Percentiles rank a stretch among this genome's conserved stretches.
phyloP scores from a whole-genome alignment of 2,113 vertebrate genomes.

The Cochlearius cochlearius region DNA sequence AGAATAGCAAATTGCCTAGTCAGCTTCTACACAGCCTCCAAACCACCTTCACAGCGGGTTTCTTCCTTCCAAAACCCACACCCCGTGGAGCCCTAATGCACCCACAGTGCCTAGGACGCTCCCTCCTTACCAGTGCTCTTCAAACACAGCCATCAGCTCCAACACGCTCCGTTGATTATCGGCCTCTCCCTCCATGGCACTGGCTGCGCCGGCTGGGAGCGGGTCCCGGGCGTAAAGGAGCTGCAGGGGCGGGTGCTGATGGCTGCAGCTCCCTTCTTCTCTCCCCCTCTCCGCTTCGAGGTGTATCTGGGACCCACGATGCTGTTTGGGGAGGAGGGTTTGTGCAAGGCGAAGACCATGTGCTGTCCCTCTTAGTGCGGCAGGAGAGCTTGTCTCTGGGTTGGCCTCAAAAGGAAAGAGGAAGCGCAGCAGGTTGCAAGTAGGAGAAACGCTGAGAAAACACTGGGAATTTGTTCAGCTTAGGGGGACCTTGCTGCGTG shows the following conservation, averaged over 20 bases:
- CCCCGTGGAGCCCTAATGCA: accelerated
- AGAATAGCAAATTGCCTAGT: background rate
- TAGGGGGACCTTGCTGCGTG: accelerated
- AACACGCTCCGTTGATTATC: background rate
- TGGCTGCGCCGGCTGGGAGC: background rate
- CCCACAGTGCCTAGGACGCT: background rate
- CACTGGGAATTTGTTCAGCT: background rate
- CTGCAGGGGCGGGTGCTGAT: background rate
- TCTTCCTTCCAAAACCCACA: background rate
- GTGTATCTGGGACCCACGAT: background rate
- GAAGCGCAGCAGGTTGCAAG: background rate
- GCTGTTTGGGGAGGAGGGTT: background rate
- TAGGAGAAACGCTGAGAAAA: background rate
- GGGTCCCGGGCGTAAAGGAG: background rate
- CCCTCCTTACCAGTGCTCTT: constrained; percentile 61
- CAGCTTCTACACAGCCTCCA: background rate
- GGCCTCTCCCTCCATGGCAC: constrained; percentile 26
- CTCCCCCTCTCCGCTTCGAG: background rate
- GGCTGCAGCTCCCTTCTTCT: background rate
- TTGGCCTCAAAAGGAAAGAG: constrained; percentile 14
- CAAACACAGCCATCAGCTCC: constrained; percentile 53
- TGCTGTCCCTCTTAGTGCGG: background rate
- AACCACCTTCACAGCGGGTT: background rate
- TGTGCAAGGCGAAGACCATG: background rate
- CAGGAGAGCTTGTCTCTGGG: background rate